Evolutionary conservation across 2,888 invertebrate genomes (phyloP).

Genomic region (Nebria brevicollis): DNA sequence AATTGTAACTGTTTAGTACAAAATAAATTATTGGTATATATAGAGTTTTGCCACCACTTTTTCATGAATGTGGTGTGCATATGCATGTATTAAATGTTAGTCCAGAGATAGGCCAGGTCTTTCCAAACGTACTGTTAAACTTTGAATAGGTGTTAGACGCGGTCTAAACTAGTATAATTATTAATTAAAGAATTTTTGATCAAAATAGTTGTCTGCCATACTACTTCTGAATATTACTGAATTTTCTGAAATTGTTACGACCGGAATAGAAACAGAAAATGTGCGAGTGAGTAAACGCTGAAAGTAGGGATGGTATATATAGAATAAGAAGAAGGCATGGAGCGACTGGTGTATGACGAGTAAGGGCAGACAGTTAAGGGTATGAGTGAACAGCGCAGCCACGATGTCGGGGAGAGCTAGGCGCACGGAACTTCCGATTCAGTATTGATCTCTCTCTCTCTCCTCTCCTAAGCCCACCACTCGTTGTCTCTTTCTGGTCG

Average conservation of each 20-base stretch:
- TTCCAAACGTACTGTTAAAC: too few relatives aligned
- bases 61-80: too few relatives aligned
- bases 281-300: background rate
- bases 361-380: background rate
- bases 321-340: background rate
- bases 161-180: too few relatives aligned
- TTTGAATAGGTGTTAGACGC: too few relatives aligned
- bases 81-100: too few relatives aligned
- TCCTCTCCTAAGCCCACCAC: slow-evolving; percentile 5
- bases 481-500: background rate
- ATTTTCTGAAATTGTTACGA: background rate
- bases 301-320: background rate
- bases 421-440: background rate
- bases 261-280: background rate
- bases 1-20: too few relatives aligned
- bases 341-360: background rate
- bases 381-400: background rate
- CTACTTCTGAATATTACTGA: background rate
- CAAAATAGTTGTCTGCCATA: too few relatives aligned
- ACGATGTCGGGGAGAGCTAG: background rate
- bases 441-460: slow-evolving; percentile 33
- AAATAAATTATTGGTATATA: too few relatives aligned
- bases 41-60: too few relatives aligned
- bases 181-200: too few relatives aligned
- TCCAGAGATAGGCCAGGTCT: too few relatives aligned